These are phyloP conservation scores for Leptodirus hochenwartii DNA, from an alignment of 2,888 invertebrate species.

Conservation along the genomic window DNA sequence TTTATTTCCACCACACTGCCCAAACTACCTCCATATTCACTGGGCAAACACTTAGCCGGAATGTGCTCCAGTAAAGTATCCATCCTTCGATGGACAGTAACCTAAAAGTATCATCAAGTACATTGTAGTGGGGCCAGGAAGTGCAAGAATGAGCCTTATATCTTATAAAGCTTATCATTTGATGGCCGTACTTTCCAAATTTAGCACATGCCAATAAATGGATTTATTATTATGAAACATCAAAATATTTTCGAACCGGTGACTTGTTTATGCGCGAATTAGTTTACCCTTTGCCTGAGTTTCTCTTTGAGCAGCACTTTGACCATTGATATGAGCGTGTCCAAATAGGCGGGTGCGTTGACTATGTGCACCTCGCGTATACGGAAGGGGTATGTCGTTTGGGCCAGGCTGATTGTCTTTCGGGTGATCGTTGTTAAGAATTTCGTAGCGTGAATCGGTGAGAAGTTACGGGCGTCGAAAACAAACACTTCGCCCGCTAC, in stretches of 20 bases:
- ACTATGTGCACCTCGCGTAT: constrained; percentile 45
- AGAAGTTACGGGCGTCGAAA: constrained; percentile 27
- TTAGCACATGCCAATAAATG: too few species aligned
- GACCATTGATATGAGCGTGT: constrained; percentile 36
- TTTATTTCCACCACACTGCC: too few species aligned
- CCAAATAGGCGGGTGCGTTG: constrained; percentile 37
- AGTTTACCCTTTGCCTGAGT: constrained; percentile 40
- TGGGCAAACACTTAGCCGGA: too few species aligned
- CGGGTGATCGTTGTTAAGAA: constrained; percentile 25
- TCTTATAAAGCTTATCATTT: too few species aligned
- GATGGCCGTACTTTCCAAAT: too few species aligned
- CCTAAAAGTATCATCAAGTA: constrained; percentile 35
- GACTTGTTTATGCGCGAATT: too few species aligned
- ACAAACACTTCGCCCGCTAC: constrained; percentile 37
- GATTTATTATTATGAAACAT: too few species aligned
- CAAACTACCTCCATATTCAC: too few species aligned
- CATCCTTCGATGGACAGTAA: constrained; percentile 33
- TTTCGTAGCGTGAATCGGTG: constrained; percentile 19
- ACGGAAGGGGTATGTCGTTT: constrained; percentile 44
- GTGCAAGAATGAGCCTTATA: too few species aligned
- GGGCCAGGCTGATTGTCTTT: constrained; percentile 34
- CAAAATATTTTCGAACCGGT: too few species aligned
- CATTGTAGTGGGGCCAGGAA: too few species aligned
- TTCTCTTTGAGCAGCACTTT: constrained; percentile 44
- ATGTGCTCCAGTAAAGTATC: too few species aligned